Conservation (phyloP, 2,113 vertebrate genomes). For the Chamaea fasciata region DNA sequence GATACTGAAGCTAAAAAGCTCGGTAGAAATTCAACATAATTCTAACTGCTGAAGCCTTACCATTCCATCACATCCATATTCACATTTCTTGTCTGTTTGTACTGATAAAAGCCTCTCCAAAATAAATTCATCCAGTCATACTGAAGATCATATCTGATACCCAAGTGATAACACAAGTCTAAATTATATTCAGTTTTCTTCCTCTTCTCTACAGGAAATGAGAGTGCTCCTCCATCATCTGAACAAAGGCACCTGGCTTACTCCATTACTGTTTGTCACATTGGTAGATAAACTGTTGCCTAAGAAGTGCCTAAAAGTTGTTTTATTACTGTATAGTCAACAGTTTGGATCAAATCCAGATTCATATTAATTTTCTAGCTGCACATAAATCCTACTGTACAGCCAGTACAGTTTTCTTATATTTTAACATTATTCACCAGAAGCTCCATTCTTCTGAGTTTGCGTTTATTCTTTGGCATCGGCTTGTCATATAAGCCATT, state of each 20-base stretch:
- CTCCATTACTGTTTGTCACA: neutral
- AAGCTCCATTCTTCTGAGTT: conserved; percentile 95
- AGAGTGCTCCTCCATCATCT: neutral
- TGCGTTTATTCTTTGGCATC: conserved; percentile 97
- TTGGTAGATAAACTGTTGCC: neutral
- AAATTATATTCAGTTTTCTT: neutral
- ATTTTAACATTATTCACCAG: conserved; percentile 86
- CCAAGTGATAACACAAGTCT: neutral
- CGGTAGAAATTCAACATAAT: neutral
- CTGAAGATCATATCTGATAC: neutral
- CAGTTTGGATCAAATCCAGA: neutral
- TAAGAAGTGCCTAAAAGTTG: neutral
- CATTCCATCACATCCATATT: neutral
- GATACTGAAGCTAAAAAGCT: neutral
- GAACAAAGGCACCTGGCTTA: neutral
- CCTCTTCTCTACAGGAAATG: neutral
- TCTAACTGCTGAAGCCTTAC: neutral
- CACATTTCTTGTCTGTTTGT: neutral
- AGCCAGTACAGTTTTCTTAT: conserved; percentile 59
- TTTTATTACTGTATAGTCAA: neutral
- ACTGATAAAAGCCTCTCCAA: neutral
- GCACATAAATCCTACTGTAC: conserved; percentile 29
- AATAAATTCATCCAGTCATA: neutral
- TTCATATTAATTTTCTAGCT: neutral
- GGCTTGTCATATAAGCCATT: conserved; percentile 92